Base-by-base conservation (phyloP, 2,113 vertebrate genomes). In the Panthera tigris region DNA sequence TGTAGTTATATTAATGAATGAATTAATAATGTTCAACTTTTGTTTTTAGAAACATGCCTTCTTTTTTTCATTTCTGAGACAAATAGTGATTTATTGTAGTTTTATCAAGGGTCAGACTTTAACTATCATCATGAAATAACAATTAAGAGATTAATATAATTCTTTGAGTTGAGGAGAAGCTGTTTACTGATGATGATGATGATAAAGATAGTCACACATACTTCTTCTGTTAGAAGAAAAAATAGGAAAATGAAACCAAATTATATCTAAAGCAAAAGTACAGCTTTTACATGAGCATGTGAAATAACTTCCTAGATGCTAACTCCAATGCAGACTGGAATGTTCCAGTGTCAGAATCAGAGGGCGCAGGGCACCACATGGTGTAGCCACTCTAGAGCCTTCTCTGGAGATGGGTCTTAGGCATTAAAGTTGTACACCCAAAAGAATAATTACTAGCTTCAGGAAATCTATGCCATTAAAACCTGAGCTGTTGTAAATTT, bases 121-220 rank as follows among this genome's bases (percentile, higher is more conserved):
- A 94, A 71, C 13, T 69, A 29, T 93, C 18, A 84, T 21, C 21
- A 76, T 66, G 68, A 74, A 95, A 29, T 16, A 87, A 68, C 0
- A 36, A 86, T 13, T 61, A n/a, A 93, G 50, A 94, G 93, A 95
- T 52, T 23, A 84, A 91, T 95, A 48, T 86, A 85, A 25, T 81
- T 74, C 76, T 94, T 94, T 57, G 0, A 80, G 52, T 18, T 88
- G 6, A 91, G 11, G 4, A 61, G 39, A 18, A 78, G 31, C 25
- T 45, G 41, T 57, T 92, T 74, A 19, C 5, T 69, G 52, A 45
- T 61, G 88, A 57, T 39, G 50, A 76, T 45, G 48, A 33, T 73
- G 15, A 95, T 89, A 74, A 91, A 71, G 68, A 55, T 27, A 69
- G 16, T 63, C 36, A 86, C 63, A 10, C 8, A n/a, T 65, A 33